phyloP scores from a whole-genome alignment of 2,888 invertebrate species.

The Sylvicola cinctus region DNA sequence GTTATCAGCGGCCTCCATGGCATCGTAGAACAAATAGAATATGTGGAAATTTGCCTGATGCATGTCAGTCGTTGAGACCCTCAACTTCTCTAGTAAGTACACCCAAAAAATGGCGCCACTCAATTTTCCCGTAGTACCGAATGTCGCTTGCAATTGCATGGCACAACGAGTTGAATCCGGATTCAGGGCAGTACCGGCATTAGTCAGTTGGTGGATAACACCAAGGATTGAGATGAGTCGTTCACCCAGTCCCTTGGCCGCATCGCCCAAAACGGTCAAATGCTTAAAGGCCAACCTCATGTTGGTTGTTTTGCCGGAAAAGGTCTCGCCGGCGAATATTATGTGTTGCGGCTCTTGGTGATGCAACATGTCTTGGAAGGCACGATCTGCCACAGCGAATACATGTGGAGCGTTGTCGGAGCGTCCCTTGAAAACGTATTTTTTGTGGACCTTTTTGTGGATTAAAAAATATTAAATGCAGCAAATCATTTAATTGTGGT shows the following conservation, averaged over 20 bases:
- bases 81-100: conserved; percentile 73
- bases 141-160: conserved; percentile 62
- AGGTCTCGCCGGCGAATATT: conserved; percentile 73
- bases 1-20: conserved; percentile 44
- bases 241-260: conserved; percentile 22
- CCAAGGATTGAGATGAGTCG: not conserved
- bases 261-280: conserved; percentile 60
- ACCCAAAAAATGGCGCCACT: conserved; percentile 75
- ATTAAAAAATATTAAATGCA: too few relatives aligned
- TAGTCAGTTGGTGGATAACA: conserved; percentile 55
- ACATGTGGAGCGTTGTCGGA: conserved; percentile 83
- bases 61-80: conserved; percentile 63
- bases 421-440: conserved; percentile 65
- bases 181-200: conserved; percentile 70
- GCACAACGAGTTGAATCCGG: conserved; percentile 69
- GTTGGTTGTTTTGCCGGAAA: conserved; percentile 79
- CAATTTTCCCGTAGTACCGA: conserved; percentile 63
- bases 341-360: conserved; percentile 73
- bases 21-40: conserved; percentile 79
- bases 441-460: conserved; percentile 55
- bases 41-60: conserved; percentile 77
- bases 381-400: conserved; percentile 72
- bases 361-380: conserved; percentile 79
- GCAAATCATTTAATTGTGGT: too few relatives aligned
- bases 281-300: conserved; percentile 61